phyloP scores from a whole-genome alignment of 2,113 vertebrate species.

The Calyptommatus sinebrachiatus region DNA sequence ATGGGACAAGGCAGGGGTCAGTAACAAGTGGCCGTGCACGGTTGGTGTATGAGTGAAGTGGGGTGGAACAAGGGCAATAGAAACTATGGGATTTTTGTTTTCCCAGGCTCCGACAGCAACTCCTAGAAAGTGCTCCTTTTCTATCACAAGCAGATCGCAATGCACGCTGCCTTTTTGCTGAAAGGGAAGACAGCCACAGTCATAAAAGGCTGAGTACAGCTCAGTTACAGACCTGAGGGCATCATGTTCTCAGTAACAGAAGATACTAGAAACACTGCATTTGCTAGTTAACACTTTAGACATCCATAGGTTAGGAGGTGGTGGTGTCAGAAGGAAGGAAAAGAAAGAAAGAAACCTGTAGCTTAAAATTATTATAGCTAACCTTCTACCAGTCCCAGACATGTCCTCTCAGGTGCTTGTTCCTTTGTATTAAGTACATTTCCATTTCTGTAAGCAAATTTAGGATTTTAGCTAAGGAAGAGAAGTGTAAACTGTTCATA shows the following conservation, averaged over 20 bases:
- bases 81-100: conserved; percentile 72
- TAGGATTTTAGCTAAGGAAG: too few relatives aligned
- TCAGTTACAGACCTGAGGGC: conserved; percentile 82
- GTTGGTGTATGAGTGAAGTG: conserved; percentile 68
- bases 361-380: too few relatives aligned
- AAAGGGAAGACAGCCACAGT: conserved; percentile 51
- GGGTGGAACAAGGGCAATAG: conserved; percentile 75
- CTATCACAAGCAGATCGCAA: background rate
- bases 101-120: conserved; percentile 75
- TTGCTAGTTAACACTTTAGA: conserved; percentile 53
- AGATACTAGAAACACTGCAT: conserved; percentile 68
- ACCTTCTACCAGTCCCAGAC: too few relatives aligned
- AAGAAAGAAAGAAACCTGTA: too few relatives aligned
- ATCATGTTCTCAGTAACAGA: conserved; percentile 68
- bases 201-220: conserved; percentile 72
- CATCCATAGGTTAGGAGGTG: conserved; percentile 27
- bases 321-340: background rate
- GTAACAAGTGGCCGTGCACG: conserved; percentile 75
- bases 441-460: too few relatives aligned
- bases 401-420: too few relatives aligned
- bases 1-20: conserved; percentile 69
- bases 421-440: too few relatives aligned
- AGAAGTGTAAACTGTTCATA: too few relatives aligned
- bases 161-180: conserved; percentile 42
- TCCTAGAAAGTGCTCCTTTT: conserved; percentile 27